phyloP scores from a whole-genome alignment of 2,888 invertebrate genomes.

The Thyatira batis region DNA sequence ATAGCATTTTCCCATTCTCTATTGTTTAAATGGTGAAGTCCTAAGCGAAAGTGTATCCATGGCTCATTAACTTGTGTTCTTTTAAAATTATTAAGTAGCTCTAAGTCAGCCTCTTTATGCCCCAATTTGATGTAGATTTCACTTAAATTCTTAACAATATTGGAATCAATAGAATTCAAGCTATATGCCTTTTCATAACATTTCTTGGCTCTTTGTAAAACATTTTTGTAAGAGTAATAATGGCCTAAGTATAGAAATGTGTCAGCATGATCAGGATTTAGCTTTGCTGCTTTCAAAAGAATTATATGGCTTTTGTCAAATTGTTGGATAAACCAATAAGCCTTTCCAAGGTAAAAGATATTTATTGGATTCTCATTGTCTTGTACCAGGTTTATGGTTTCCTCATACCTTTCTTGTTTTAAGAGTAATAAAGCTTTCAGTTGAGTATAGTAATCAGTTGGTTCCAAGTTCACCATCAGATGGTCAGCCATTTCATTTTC shows the following conservation, averaged over 20 bases:
- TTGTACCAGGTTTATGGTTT: slow-evolving; percentile 81
- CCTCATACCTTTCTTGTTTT: slow-evolving; percentile 73
- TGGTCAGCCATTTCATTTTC: slow-evolving; percentile 46
- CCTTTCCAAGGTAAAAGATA: slow-evolving; percentile 82
- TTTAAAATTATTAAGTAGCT: slow-evolving; percentile 79
- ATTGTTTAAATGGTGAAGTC: slow-evolving; percentile 89
- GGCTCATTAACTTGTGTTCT: slow-evolving; percentile 78
- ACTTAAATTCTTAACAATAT: slow-evolving; percentile 88
- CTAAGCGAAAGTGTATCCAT: slow-evolving; percentile 93
- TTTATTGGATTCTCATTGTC: slow-evolving; percentile 71
- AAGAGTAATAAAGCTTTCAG: slow-evolving; percentile 77
- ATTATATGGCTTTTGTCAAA: slow-evolving; percentile 84
- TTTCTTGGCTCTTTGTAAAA: slow-evolving; percentile 88
- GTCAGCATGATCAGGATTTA: slow-evolving; percentile 87
- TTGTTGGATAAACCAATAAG: slow-evolving; percentile 82
- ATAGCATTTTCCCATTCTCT: slow-evolving; percentile 89
- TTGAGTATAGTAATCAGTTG: slow-evolving; percentile 55
- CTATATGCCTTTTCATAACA: slow-evolving; percentile 93
- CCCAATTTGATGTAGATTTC: slow-evolving; percentile 87
- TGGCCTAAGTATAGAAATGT: slow-evolving; percentile 90
- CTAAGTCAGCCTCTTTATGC: slow-evolving; percentile 85
- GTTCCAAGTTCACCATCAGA: slow-evolving; percentile 51
- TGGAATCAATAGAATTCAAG: slow-evolving; percentile 85
- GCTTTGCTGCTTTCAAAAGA: slow-evolving; percentile 86
- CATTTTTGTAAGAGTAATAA: slow-evolving; percentile 85